Conservation (phyloP, 1,140 invertebrate species). For the Neotoxoptera formosana region DNA sequence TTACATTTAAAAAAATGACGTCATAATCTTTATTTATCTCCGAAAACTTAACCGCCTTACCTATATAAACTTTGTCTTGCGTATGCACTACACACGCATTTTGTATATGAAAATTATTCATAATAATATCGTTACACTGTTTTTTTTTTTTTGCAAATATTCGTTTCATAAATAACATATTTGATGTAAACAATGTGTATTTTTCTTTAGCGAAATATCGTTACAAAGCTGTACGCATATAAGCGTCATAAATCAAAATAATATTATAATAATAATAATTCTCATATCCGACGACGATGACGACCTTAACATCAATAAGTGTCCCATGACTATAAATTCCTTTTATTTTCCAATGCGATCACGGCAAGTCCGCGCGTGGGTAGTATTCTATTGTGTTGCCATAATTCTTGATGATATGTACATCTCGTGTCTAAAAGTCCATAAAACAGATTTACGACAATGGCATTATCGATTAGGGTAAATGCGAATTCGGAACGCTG, state of each 20-base stretch:
- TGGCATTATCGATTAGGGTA: constrained; percentile 29
- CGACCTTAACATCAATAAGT: constrained; percentile 45
- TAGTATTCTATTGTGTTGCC: constrained; percentile 44
- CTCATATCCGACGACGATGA: not conserved
- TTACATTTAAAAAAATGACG: too few species aligned
- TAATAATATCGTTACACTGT: not conserved
- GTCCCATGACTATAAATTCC: constrained; percentile 13
- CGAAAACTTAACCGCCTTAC: not conserved
- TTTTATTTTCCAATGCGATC: constrained; percentile 2
- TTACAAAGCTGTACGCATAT: not conserved
- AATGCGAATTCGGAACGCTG: constrained; percentile 14
- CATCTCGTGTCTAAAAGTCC: constrained; percentile 40
- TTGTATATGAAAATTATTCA: not conserved
- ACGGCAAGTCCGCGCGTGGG: constrained; percentile 38
- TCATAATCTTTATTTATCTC: not conserved
- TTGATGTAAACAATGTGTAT: not conserved
- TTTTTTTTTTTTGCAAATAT: not conserved
- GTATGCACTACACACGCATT: not conserved
- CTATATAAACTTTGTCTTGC: not conserved
- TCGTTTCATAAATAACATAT: not conserved
- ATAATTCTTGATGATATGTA: constrained; percentile 51
- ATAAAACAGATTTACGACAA: constrained; percentile 50
- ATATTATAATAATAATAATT: constrained; percentile 15
- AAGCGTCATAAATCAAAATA: constrained; percentile 28
- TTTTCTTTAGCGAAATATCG: not conserved